These are phyloP conservation scores for Cynocephalus volans DNA, from an alignment of 2,113 vertebrate genomes.

Conservation along the genomic window DNA sequence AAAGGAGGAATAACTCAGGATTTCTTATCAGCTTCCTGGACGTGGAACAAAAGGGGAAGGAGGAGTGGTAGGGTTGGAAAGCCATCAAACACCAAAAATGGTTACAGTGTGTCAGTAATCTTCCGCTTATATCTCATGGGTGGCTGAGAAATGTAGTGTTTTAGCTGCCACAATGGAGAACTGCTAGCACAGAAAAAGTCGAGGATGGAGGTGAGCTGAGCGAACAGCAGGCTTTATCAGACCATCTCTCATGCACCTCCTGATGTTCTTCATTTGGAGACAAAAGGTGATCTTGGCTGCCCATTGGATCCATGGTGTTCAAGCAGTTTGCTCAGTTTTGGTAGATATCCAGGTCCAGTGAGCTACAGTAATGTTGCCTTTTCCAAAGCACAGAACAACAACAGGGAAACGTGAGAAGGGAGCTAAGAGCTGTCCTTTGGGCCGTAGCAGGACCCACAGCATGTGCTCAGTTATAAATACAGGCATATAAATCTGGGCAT, in stretches of 20 bases:
- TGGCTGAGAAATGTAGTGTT: accelerated
- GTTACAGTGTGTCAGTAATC: accelerated
- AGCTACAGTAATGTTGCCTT: not conserved
- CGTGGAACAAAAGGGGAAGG: not conserved
- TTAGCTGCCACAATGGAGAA: accelerated
- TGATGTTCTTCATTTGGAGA: not conserved
- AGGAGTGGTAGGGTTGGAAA: accelerated
- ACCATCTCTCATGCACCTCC: not conserved
- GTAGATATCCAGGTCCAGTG: not conserved
- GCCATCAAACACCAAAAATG: not conserved
- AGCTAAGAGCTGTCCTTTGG: not conserved
- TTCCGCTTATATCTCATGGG: not conserved
- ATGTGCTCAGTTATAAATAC: accelerated
- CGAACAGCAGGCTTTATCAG: accelerated
- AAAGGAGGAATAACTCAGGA: not conserved
- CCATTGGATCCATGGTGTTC: not conserved
- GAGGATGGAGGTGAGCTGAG: not conserved
- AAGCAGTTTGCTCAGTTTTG: not conserved
- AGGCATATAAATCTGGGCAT: accelerated
- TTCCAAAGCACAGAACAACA: not conserved
- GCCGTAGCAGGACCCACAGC: too few species aligned
- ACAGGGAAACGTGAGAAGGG: not conserved
- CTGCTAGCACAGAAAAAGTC: accelerated
- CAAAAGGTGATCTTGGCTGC: not conserved
- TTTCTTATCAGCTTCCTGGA: not conserved